Base-by-base conservation (phyloP, 2,888 invertebrate genomes). In the Dugesia japonica region DNA sequence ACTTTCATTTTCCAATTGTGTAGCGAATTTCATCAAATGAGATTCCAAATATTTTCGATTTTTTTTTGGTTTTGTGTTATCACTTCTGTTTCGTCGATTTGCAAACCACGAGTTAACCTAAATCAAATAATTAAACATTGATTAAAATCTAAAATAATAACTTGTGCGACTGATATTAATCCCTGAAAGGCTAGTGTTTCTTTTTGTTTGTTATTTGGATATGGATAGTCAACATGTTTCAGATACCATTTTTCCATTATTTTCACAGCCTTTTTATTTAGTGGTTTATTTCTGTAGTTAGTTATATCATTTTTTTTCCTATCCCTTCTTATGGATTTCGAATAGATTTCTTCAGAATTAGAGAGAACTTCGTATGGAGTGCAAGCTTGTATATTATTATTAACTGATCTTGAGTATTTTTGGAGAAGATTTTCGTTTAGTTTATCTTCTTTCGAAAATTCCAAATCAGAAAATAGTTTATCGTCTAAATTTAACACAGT, bases 101-200 rank as follows among this genome's bases (percentile, higher is more conserved):
- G 82, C 82, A 78, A 83, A 83, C 83, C 83, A 83, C 9, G 82
- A 82, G 72, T 83, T 82, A 20, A 76, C 76, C 76, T 82, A 81
- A 15, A 15, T 23, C 7, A 1, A 20, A 38, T 38, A 13, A 13
- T 13, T 17, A 13, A 9, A 38, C 38, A 38, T 38, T 38, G 17
- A 38, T 38, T 38, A 13, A 38, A 13, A 13, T 17, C 13, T 17
- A 38, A 38, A 38, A 38, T 38, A 17, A 38, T 38, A 9, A 56
- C 56, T 56, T 56, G 56, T 9, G 56, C n/a, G 1, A 56, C 17
- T n/a, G 56, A 20, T 13, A 56, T 56, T 23, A 23, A 13, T n/a
- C 56, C 56, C 7, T 23, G 20, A 13, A n/a, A 56, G 4, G 56
- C 56, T n/a, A 56, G 17, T 56, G n/a, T 56, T 23, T 56, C 56